Evolutionary conservation across 1,140 invertebrate species (phyloP).

Genomic region (Branchinecta lynchi): DNA sequence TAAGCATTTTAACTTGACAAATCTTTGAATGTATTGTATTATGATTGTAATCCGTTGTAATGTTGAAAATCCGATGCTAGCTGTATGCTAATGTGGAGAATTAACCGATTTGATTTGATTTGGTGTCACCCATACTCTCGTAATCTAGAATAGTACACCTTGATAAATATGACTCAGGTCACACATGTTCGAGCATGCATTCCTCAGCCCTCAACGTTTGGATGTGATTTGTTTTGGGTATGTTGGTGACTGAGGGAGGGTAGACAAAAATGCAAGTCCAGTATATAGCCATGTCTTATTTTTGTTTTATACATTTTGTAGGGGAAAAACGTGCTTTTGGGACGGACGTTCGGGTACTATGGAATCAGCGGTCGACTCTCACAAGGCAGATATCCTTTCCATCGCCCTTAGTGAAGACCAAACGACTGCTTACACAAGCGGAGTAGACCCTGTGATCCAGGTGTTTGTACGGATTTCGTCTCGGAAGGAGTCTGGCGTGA

Average conservation of each 20-base stretch:
- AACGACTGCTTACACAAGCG: slow-evolving; percentile 51
- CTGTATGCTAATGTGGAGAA: too few species aligned
- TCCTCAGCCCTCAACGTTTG: too few species aligned
- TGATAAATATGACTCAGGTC: too few species aligned
- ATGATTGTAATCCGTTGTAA: too few species aligned
- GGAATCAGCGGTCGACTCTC: slow-evolving; percentile 53
- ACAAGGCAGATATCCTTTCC: slow-evolving; percentile 59
- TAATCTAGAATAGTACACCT: too few species aligned
- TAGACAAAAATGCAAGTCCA: slow-evolving; percentile 3
- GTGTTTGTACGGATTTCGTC: slow-evolving; percentile 46
- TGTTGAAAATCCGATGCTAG: too few species aligned
- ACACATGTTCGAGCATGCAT: too few species aligned
- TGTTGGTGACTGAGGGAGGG: not conserved
- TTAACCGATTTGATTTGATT: too few species aligned
- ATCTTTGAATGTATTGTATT: too few species aligned
- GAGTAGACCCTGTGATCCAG: slow-evolving; percentile 61
- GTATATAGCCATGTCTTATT: not conserved
- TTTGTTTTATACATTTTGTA: slow-evolving; percentile 22
- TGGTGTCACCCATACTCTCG: too few species aligned
- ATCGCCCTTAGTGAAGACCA: slow-evolving; percentile 53
- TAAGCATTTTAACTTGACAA: too few species aligned
- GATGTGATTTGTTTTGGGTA: too few species aligned
- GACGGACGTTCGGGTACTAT: slow-evolving; percentile 59
- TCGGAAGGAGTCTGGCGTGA: slow-evolving; percentile 25
- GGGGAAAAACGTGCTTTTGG: slow-evolving; percentile 71